Conservation (phyloP, 2,888 invertebrate genomes). For the Cylloceria caligata region DNA sequence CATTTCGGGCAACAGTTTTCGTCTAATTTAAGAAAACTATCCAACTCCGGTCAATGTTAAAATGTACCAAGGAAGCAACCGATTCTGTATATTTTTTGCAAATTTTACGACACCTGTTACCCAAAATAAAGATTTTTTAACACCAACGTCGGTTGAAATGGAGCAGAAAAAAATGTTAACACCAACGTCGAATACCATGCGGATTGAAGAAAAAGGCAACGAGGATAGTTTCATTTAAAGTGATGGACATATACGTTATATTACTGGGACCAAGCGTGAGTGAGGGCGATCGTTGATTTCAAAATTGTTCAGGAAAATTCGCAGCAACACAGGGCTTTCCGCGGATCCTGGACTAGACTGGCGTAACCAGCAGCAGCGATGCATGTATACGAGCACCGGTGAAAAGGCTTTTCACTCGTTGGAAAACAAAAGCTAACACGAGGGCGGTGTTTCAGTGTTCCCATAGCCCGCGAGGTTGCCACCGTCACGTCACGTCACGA, state of each 20-base stretch:
- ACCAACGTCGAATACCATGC: neutral
- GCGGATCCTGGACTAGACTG: slow-evolving; percentile 13
- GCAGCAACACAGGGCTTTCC: slow-evolving; percentile 7
- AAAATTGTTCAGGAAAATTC: slow-evolving; percentile 46
- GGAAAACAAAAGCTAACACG: slow-evolving; percentile 59
- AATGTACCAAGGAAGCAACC: no score
- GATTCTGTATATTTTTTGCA: no score
- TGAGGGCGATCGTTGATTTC: slow-evolving; percentile 45
- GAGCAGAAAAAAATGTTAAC: neutral
- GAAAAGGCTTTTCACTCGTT: slow-evolving; percentile 65
- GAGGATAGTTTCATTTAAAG: slow-evolving; percentile 16
- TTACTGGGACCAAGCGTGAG: slow-evolving; percentile 22
- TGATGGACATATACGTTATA: neutral
- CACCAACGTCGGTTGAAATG: no score
- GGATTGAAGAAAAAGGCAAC: neutral
- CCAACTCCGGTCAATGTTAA: no score
- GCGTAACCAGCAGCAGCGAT: slow-evolving; percentile 14
- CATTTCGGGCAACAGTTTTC: no score
- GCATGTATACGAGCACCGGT: slow-evolving; percentile 41
- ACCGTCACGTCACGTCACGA: slow-evolving; percentile 68
- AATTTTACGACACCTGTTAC: no score
- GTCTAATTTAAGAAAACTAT: no score
- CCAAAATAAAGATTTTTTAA: no score
- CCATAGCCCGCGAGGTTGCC: slow-evolving; percentile 44
- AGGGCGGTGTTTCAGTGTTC: slow-evolving; percentile 1